These are phyloP conservation scores for Aplodontia rufa DNA, from an alignment of 2,113 vertebrate genomes.

Conservation along the genomic window DNA sequence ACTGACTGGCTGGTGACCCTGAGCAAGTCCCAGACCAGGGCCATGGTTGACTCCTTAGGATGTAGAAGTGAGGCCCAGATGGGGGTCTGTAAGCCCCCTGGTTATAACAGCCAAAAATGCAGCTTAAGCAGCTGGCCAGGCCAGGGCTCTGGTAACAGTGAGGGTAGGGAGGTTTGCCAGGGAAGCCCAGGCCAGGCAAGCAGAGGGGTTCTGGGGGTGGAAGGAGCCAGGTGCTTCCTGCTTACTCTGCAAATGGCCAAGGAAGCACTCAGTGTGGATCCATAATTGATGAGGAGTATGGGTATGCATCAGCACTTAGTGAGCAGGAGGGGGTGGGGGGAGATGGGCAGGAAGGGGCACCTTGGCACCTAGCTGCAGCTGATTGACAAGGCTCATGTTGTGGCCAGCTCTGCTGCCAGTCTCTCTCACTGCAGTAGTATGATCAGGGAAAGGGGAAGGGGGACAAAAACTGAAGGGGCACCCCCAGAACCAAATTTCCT, in stretches of 20 bases:
- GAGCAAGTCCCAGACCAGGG: not conserved
- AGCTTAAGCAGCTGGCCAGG: not conserved
- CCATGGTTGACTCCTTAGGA: not conserved
- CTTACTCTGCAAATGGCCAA: constrained; percentile 49
- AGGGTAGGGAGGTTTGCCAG: not conserved
- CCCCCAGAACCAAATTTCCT: not conserved
- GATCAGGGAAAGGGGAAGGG: not conserved
- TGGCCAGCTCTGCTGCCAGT: not conserved
- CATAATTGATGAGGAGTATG: constrained; percentile 72
- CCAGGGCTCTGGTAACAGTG: not conserved
- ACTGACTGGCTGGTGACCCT: not conserved
- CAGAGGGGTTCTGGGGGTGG: not conserved
- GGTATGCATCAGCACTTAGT: constrained; percentile 44
- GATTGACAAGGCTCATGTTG: not conserved
- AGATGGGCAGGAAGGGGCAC: not conserved
- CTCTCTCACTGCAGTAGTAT: not conserved
- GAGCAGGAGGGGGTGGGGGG: too few relatives aligned
- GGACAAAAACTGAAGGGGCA: not conserved
- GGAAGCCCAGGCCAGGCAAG: not conserved
- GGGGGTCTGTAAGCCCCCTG: too few relatives aligned
- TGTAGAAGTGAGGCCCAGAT: not conserved
- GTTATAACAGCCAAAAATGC: not conserved
- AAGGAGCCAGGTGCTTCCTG: constrained; percentile 47
- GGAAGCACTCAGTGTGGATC: constrained; percentile 61
- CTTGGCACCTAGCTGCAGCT: not conserved